Evolutionary conservation across 2,888 invertebrate species (phyloP).

Genomic region (Drosophila mimetica): DNA sequence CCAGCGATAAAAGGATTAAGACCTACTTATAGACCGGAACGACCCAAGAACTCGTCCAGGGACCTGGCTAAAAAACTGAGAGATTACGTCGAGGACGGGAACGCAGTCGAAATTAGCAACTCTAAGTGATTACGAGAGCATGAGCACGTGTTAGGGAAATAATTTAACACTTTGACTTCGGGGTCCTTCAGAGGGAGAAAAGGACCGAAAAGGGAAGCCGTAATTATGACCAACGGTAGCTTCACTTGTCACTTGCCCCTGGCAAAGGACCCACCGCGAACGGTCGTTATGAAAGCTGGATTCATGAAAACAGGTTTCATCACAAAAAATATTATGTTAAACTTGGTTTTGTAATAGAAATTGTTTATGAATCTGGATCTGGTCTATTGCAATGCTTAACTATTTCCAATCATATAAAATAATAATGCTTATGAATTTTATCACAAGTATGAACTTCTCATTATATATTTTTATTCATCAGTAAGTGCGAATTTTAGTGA

Average conservation of each 20-base stretch:
- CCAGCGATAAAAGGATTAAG: constrained; percentile 81
- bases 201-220: constrained; percentile 11
- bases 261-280: constrained; percentile 55
- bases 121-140: constrained; percentile 65
- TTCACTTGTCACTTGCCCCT: constrained; percentile 58
- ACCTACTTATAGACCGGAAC: constrained; percentile 62
- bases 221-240: constrained; percentile 70
- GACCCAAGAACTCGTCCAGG: constrained; percentile 12
- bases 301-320: background rate
- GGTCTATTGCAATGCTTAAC: too few relatives aligned
- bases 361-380: too few relatives aligned
- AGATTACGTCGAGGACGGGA: constrained; percentile 13
- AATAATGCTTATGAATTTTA: too few relatives aligned
- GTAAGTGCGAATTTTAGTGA: too few relatives aligned
- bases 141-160: constrained; percentile 70
- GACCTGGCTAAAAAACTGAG: background rate
- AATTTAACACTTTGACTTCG: constrained; percentile 43
- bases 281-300: background rate
- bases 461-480: too few relatives aligned
- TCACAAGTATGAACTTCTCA: too few relatives aligned
- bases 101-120: constrained; percentile 67
- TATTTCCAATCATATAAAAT: too few relatives aligned
- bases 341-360: background rate
- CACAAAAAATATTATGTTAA: background rate
- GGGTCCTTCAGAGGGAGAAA: constrained; percentile 1